Percentiles rank a stretch among this genome's conserved stretches.
Evolutionary conservation across 2,113 vertebrate genomes (phyloP).

Genomic region (Lophius piscatorius): DNA sequence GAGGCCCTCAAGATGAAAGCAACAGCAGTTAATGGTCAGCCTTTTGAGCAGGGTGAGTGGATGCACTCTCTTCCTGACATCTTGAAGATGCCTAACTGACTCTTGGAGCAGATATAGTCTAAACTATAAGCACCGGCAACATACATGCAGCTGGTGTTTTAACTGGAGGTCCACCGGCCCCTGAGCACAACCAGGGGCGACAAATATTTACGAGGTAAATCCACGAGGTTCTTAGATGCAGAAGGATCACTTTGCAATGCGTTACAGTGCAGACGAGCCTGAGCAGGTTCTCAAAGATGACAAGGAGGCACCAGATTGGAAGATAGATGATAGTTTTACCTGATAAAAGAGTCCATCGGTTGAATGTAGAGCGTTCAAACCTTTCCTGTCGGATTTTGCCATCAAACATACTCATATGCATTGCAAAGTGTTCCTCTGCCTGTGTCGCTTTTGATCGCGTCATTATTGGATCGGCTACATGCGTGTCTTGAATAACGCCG

Average conservation of each 20-base stretch:
- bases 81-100: constrained; percentile 66
- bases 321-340: constrained; percentile 65
- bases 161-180: constrained; percentile 12
- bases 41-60: constrained; percentile 97
- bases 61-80: constrained; percentile 75
- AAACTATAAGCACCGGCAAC: constrained; percentile 26
- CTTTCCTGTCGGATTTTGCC: constrained; percentile 65
- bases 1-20: constrained; percentile 99
- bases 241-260: constrained; percentile 26
- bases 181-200: constrained; percentile 1
- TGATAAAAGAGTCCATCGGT: constrained; percentile 72
- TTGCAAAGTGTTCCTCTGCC: constrained; percentile 60
- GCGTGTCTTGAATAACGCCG: constrained; percentile 59
- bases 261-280: constrained; percentile 50
- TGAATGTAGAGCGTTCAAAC: constrained; percentile 69
- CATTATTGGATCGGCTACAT: constrained; percentile 62
- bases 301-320: constrained; percentile 56
- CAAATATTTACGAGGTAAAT: constrained; percentile 29
- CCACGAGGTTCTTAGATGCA: constrained; percentile 26
- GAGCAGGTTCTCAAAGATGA: constrained; percentile 58
- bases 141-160: constrained; percentile 30
- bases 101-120: constrained; percentile 51
- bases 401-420: constrained; percentile 71
- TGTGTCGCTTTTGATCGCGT: constrained; percentile 69
- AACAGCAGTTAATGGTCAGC: constrained; percentile 94